Conservation (phyloP, 2,888 invertebrate species). For the Drosophila acutilabella region DNA sequence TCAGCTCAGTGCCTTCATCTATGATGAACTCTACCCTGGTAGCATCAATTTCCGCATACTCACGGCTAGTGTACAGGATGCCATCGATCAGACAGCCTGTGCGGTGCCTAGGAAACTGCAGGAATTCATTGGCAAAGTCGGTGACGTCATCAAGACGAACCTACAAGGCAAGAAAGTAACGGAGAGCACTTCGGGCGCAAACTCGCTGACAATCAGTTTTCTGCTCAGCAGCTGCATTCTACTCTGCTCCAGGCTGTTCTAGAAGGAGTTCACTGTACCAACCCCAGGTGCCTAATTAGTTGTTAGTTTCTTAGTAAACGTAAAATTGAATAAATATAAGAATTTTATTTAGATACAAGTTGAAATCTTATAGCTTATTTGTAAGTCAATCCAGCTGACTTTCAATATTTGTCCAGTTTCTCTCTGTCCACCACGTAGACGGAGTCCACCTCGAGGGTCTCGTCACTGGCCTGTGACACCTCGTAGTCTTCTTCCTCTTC, state of each 20-base stretch:
- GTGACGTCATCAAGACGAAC: constrained; percentile 86
- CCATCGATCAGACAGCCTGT: constrained; percentile 90
- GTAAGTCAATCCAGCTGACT: constrained; percentile 56
- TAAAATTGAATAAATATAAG: constrained; percentile 64
- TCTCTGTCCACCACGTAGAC: constrained; percentile 62
- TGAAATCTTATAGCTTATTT: background rate
- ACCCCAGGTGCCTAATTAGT: constrained; percentile 36
- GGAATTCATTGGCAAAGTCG: constrained; percentile 87
- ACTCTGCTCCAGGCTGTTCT: constrained; percentile 35
- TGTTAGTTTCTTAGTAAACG: constrained; percentile 39
- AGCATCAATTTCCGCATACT: constrained; percentile 91
- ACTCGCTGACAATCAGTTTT: constrained; percentile 10
- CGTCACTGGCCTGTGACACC: constrained; percentile 75
- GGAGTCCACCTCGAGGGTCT: constrained; percentile 76
- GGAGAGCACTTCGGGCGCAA: constrained; percentile 8
- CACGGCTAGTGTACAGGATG: constrained; percentile 89
- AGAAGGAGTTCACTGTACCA: background rate
- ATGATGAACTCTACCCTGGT: constrained; percentile 87
- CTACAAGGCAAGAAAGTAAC: constrained; percentile 30
- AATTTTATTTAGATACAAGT: constrained; percentile 45
- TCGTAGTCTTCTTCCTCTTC: constrained; percentile 57
- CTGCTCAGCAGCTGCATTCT: constrained; percentile 28
- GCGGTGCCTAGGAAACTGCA: constrained; percentile 87
- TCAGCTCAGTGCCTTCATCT: constrained; percentile 90
- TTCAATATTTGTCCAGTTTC: constrained; percentile 46